A percentile compares a stretch with the other conserved stretches of the same genome.
phyloP scores from a whole-genome alignment of 2,797 vertebrate genomes.

The Smutsia temminckii region DNA sequence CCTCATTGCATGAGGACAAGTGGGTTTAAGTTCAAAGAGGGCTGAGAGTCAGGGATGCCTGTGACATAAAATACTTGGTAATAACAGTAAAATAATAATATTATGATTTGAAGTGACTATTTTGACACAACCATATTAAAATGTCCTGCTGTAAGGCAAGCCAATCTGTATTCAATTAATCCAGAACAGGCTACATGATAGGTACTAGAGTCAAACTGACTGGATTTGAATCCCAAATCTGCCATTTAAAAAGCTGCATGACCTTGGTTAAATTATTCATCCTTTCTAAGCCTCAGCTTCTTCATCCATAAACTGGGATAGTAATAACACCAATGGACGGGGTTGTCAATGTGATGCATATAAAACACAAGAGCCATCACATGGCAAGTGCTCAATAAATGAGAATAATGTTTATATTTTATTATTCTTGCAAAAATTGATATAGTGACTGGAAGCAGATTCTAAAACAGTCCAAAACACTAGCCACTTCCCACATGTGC shows the following conservation, averaged over 20 bases:
- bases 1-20: not conserved
- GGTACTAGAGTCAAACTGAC: not conserved
- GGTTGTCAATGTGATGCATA: not conserved
- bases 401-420: not conserved
- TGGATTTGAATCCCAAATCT: not conserved
- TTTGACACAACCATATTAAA: not conserved
- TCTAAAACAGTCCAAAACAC: not conserved
- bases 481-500: not conserved
- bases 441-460: not conserved
- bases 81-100: not conserved
- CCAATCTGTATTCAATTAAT: not conserved
- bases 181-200: not conserved
- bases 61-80: not conserved
- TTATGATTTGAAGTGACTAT: not conserved
- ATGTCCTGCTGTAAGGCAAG: not conserved
- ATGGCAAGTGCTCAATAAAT: not conserved
- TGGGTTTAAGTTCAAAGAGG: not conserved
- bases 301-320: not conserved
- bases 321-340: not conserved
- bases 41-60: not conserved
- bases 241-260: not conserved
- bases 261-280: not conserved
- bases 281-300: not conserved
- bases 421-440: not conserved
- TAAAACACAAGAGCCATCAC: not conserved